phyloP scores from a whole-genome alignment of 2,888 invertebrate genomes.

The Ypsolopha scabrella region DNA sequence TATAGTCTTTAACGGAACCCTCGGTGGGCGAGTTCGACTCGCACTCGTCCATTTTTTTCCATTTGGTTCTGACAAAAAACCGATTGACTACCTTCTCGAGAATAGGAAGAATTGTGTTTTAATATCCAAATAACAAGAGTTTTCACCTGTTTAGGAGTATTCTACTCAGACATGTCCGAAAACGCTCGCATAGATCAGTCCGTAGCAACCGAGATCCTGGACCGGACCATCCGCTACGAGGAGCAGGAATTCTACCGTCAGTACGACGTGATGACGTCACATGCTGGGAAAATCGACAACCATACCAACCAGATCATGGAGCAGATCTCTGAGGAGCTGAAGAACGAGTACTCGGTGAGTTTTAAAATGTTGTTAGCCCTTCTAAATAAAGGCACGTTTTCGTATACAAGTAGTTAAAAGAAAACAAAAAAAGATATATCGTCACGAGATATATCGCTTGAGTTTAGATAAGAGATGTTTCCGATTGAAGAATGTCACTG shows the following conservation, averaged over 20 bases:
- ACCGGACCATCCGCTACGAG: slow-evolving; percentile 39
- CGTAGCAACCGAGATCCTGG: slow-evolving; percentile 46
- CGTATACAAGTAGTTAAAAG: too few relatives aligned
- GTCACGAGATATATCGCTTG: too few relatives aligned
- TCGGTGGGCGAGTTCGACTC: too few relatives aligned
- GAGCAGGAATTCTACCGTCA: slow-evolving; percentile 39
- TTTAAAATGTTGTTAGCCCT: background rate
- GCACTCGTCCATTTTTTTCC: too few relatives aligned
- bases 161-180: slow-evolving; percentile 29
- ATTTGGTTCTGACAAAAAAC: too few relatives aligned
- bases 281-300: slow-evolving; percentile 51
- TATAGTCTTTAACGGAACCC: too few relatives aligned
- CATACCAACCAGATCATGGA: slow-evolving; percentile 54
- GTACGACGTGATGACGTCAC: slow-evolving; percentile 36
- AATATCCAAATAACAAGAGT: background rate
- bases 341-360: slow-evolving; percentile 42
- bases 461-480: too few relatives aligned
- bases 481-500: too few relatives aligned
- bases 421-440: too few relatives aligned
- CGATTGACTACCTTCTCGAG: too few relatives aligned
- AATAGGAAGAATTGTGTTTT: too few relatives aligned
- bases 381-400: too few relatives aligned
- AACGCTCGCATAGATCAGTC: slow-evolving; percentile 44
- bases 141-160: slow-evolving; percentile 27
- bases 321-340: slow-evolving; percentile 39